A percentile compares a stretch with the other conserved stretches of the same genome.
These are phyloP conservation scores for Rhynchonycteris naso DNA, from an alignment of 2,797 vertebrate species.

Conservation along the genomic window DNA sequence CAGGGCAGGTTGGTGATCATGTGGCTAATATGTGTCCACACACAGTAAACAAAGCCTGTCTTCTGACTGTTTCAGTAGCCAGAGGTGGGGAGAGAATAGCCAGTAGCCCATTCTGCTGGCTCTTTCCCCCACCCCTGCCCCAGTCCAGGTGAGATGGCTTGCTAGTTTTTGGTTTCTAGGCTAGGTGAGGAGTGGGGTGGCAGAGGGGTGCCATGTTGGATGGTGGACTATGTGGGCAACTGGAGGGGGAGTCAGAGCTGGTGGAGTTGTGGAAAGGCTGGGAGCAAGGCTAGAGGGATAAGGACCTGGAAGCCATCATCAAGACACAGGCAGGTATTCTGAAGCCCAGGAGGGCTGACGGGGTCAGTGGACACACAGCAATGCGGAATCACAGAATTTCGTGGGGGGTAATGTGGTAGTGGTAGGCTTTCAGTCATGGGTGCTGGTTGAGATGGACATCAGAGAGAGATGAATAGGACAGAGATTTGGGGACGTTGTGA, in stretches of 20 bases:
- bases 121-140: background rate
- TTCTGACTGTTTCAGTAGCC: conserved; percentile 69
- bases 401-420: background rate
- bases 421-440: background rate
- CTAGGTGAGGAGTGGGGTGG: background rate
- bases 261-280: background rate
- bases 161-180: background rate
- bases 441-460: background rate
- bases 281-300: background rate
- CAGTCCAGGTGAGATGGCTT: background rate
- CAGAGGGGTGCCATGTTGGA: background rate
- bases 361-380: background rate
- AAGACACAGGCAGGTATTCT: background rate
- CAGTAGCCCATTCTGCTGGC: conserved; percentile 68
- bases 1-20: conserved; percentile 68
- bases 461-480: background rate
- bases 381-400: background rate
- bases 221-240: too few species aligned
- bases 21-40: conserved; percentile 77
- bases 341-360: background rate
- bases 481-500: background rate
- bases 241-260: background rate
- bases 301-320: background rate
- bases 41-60: conserved; percentile 53
- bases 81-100: conserved; percentile 79